These are phyloP conservation scores for Chrysemys picta DNA, from an alignment of 2,113 vertebrate species.

Conservation along the genomic window DNA sequence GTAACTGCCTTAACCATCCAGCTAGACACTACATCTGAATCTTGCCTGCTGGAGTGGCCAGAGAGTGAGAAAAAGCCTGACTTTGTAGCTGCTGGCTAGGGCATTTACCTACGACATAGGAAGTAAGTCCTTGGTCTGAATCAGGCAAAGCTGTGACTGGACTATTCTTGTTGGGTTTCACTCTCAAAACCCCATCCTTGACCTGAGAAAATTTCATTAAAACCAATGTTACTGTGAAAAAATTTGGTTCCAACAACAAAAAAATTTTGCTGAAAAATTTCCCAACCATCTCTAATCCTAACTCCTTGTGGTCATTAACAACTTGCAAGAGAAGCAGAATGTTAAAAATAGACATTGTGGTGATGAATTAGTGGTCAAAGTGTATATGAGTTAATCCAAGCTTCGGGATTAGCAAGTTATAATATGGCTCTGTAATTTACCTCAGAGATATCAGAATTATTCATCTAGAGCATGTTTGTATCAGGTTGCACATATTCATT, in stretches of 20 bases:
- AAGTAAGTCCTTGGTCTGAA: not conserved
- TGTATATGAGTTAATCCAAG: not conserved
- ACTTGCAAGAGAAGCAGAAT: not conserved
- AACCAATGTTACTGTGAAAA: not conserved
- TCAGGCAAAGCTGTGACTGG: not conserved
- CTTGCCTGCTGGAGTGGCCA: not conserved
- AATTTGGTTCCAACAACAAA: not conserved
- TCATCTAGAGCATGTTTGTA: not conserved
- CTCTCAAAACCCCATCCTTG: not conserved
- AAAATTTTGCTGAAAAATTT: not conserved
- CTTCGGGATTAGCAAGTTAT: not conserved
- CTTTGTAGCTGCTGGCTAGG: not conserved
- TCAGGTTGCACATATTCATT: not conserved
- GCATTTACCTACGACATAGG: not conserved
- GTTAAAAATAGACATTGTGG: not conserved
- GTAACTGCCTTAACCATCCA: not conserved
- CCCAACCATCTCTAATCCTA: not conserved
- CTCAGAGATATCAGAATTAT: not conserved
- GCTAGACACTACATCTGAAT: not conserved
- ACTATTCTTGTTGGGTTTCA: not conserved
- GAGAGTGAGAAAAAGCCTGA: not conserved
- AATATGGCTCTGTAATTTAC: not conserved
- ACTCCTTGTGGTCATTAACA: not conserved
- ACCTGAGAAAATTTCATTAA: not conserved
- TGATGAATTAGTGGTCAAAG: not conserved